Conservation (phyloP, 2,888 invertebrate species). For the Chorisops tibialis region DNA sequence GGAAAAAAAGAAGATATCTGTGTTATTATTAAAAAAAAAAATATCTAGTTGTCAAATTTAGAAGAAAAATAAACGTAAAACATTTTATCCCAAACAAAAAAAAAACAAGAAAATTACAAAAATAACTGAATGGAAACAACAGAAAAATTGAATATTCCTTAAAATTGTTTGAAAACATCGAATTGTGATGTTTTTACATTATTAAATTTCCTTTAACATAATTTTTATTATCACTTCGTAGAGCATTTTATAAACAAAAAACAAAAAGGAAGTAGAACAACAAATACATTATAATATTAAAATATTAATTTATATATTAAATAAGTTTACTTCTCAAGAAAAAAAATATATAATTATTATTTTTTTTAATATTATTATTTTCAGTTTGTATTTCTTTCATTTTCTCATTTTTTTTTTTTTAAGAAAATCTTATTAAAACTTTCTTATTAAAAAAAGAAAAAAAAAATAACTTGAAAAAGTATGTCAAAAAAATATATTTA, state of each 20-base stretch:
- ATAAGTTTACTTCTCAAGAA: not conserved
- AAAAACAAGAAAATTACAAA: not conserved
- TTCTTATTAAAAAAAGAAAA: too few species aligned
- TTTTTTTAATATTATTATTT: not conserved
- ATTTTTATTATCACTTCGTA: not conserved
- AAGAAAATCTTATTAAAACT: too few species aligned
- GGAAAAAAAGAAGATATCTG: conserved; percentile 1
- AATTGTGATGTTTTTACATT: not conserved
- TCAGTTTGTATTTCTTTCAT: too few species aligned
- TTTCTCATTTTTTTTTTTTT: too few species aligned
- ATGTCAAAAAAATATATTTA: too few species aligned
- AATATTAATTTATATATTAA: conserved; percentile 4
- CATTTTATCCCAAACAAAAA: conserved; percentile 11
- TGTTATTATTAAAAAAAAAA: not conserved
- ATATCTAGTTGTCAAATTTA: not conserved
- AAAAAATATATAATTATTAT: not conserved
- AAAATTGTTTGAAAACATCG: not conserved
- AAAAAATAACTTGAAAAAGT: too few species aligned
- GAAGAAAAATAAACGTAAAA: conserved; percentile 1
- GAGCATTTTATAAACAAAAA: not conserved
- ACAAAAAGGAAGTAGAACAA: not conserved
- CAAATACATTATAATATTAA: conserved; percentile 4
- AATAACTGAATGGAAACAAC: conserved; percentile 1
- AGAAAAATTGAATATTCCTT: conserved; percentile 8
- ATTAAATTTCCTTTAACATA: conserved; percentile 4